Evolutionary conservation across 2,113 vertebrate species (phyloP).

Genomic region (Sorex araneus): DNA sequence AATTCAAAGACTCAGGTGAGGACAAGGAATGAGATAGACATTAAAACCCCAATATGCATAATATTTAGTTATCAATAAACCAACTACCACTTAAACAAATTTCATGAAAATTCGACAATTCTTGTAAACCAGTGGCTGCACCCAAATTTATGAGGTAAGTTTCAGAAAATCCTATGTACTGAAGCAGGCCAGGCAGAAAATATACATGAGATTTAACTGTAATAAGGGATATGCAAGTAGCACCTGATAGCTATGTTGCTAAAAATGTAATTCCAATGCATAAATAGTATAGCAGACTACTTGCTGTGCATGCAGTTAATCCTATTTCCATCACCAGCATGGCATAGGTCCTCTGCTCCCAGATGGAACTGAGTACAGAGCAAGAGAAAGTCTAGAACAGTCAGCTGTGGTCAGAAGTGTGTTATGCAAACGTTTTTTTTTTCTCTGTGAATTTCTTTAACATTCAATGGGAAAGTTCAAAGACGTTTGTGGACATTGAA

Average conservation of each 20-base stretch:
- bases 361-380: too few species aligned
- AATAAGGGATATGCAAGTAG: not conserved
- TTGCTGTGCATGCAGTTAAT: not conserved
- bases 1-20: not conserved
- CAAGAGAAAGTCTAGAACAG: too few species aligned
- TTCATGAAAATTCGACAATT: not conserved
- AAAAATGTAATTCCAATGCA: not conserved
- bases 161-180: not conserved
- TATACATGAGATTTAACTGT: not conserved
- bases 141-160: not conserved
- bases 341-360: too few species aligned
- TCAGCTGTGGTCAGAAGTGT: too few species aligned
- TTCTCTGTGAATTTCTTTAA: not conserved
- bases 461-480: not conserved
- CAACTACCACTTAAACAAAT: not conserved
- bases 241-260: constrained; percentile 7
- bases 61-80: not conserved
- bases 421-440: too few species aligned
- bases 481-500: not conserved
- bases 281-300: too few species aligned
- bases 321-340: not conserved
- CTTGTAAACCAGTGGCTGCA: not conserved
- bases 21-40: not conserved
- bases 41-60: not conserved
- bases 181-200: not conserved